A percentile compares a stretch with the other conserved stretches of the same genome.
Conservation (phyloP, 2,888 invertebrate species). For the Caenorhabditis panamensis region DNA sequence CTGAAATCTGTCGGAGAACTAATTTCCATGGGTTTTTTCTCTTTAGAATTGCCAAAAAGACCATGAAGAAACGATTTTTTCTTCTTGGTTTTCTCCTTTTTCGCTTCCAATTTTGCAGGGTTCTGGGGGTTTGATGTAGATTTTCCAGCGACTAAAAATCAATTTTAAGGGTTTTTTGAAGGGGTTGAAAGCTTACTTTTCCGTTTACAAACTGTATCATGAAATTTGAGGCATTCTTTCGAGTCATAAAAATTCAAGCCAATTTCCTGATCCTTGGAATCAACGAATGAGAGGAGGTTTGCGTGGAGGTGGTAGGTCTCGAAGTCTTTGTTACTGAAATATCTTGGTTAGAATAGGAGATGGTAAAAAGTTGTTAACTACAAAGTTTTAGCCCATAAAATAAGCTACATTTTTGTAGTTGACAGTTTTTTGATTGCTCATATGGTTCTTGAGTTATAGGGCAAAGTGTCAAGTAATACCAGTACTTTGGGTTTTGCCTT, state of each 20-base stretch:
- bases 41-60: constrained; percentile 25
- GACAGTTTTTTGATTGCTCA: neutral
- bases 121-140: neutral
- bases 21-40: constrained; percentile 33
- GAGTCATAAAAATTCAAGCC: constrained; percentile 46
- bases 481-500: neutral
- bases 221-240: constrained; percentile 34
- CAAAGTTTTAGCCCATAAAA: no score
- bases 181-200: constrained; percentile 4
- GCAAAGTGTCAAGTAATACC: no score
- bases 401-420: no score
- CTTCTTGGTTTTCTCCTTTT: constrained; percentile 29
- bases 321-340: constrained; percentile 34
- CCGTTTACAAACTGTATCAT: constrained; percentile 38
- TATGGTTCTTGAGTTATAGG: no score
- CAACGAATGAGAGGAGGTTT: constrained; percentile 28
- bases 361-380: neutral
- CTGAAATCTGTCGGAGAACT: constrained; percentile 47
- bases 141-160: constrained; percentile 19
- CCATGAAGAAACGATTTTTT: constrained; percentile 13
- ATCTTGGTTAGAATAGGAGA: no score
- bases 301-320: constrained; percentile 39
- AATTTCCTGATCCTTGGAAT: constrained; percentile 8
- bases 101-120: neutral
- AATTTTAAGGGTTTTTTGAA: neutral